A percentile compares a stretch with the other conserved stretches of the same genome.
Conservation (phyloP, 2,888 invertebrate species). For the Anodontia alba region DNA sequence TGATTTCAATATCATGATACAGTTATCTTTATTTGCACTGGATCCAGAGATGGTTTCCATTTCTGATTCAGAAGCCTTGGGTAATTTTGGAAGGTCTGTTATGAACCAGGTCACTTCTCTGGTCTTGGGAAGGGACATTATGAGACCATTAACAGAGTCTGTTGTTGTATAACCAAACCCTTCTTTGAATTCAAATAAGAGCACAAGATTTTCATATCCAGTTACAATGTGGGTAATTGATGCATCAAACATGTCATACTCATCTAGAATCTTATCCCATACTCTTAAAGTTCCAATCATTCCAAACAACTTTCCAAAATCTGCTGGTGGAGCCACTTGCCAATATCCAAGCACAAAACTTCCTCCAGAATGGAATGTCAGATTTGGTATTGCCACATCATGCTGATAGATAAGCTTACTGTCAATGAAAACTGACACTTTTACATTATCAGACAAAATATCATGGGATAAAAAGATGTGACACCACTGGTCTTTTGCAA, state of each 20-base stretch:
- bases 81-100: conserved; percentile 30
- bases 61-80: conserved; percentile 6
- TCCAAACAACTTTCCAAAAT: conserved; percentile 42
- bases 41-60: background rate
- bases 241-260: conserved; percentile 5
- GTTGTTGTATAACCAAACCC: conserved; percentile 40
- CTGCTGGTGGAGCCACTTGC: conserved; percentile 41
- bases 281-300: conserved; percentile 60
- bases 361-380: conserved; percentile 43
- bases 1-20: conserved; percentile 26
- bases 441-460: conserved; percentile 9
- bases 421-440: conserved; percentile 23
- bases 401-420: background rate
- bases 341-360: conserved; percentile 59
- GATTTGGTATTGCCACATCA: background rate
- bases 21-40: background rate
- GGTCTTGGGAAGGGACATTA: conserved; percentile 31
- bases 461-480: conserved; percentile 57
- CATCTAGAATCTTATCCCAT: conserved; percentile 59
- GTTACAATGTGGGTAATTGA: conserved; percentile 11
- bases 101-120: conserved; percentile 44
- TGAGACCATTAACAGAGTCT: conserved; percentile 31
- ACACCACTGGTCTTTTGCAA: conserved; percentile 46
- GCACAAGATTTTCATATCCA: conserved; percentile 17
- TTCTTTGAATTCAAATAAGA: conserved; percentile 29